These are phyloP conservation scores for Chaunax sp. DNA, from an alignment of 2,797 vertebrate genomes.

Conservation along the genomic window DNA sequence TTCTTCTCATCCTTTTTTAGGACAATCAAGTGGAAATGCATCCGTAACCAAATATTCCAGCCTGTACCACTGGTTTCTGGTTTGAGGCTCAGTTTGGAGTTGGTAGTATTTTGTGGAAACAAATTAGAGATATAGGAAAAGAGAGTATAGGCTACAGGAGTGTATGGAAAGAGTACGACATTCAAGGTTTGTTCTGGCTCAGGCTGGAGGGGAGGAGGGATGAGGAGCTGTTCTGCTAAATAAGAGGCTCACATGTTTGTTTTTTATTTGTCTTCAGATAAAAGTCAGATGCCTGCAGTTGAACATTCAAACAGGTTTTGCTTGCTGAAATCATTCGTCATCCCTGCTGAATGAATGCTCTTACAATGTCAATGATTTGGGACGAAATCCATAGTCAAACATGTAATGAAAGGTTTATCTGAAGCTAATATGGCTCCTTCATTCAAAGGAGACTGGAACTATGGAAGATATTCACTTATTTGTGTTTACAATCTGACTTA, in stretches of 20 bases:
- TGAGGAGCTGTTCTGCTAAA: conserved; percentile 36
- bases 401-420: conserved; percentile 1
- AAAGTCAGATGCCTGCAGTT: background rate
- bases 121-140: conserved; percentile 34
- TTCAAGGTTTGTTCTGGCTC: conserved; percentile 4
- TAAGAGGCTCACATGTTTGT: background rate
- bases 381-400: background rate
- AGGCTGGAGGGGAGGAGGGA: conserved; percentile 22
- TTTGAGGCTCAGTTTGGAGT: conserved; percentile 68
- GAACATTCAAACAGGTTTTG: conserved; percentile 11
- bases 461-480: background rate
- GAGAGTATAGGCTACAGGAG: conserved; percentile 29
- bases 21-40: conserved; percentile 84
- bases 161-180: conserved; percentile 22
- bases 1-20: conserved; percentile 76
- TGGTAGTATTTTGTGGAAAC: conserved; percentile 28
- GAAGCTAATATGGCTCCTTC: background rate
- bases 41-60: conserved; percentile 82
- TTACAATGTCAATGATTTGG: background rate
- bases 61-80: conserved; percentile 61
- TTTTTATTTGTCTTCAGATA: conserved; percentile 12
- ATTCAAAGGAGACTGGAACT: background rate
- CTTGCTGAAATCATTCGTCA: background rate
- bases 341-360: too few species aligned
- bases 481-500: too few species aligned